phyloP scores from a whole-genome alignment of 1,140 invertebrate genomes.

The Diorhabda elongata region DNA sequence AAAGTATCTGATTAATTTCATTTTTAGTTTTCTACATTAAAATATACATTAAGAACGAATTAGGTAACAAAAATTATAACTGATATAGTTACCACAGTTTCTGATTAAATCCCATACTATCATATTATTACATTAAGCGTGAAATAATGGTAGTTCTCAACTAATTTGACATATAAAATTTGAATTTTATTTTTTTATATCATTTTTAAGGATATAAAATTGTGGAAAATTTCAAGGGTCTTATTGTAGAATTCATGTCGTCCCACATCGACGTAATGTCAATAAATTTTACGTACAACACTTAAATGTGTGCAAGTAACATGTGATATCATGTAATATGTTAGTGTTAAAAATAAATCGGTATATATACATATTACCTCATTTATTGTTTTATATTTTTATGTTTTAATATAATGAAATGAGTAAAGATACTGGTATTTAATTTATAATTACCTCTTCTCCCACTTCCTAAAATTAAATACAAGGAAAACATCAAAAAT shows the following conservation, averaged over 20 bases:
- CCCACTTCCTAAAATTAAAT: no score
- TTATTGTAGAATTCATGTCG: conserved; percentile 29
- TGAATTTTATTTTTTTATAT: no score
- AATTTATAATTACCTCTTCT: neutral
- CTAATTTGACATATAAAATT: no score
- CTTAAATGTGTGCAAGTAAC: conserved; percentile 49
- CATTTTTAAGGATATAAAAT: no score
- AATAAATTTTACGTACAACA: conserved; percentile 49
- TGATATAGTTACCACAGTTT: neutral
- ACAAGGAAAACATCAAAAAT: no score
- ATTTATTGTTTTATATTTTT: conserved; percentile 46
- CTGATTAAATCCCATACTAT: no score
- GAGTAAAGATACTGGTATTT: conserved; percentile 18
- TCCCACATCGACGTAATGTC: conserved; percentile 48
- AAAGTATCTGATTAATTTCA: no score
- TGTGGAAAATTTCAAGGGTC: neutral
- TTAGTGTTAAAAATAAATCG: conserved; percentile 50
- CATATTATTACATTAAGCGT: no score
- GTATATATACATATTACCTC: conserved; percentile 49
- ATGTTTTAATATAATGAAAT: conserved; percentile 44
- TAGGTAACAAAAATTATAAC: no score
- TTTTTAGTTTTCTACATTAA: no score
- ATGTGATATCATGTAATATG: conserved; percentile 51
- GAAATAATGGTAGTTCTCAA: no score
- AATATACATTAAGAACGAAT: no score